phyloP scores from a whole-genome alignment of 2,113 vertebrate species.

The Ictalurus punctatus region DNA sequence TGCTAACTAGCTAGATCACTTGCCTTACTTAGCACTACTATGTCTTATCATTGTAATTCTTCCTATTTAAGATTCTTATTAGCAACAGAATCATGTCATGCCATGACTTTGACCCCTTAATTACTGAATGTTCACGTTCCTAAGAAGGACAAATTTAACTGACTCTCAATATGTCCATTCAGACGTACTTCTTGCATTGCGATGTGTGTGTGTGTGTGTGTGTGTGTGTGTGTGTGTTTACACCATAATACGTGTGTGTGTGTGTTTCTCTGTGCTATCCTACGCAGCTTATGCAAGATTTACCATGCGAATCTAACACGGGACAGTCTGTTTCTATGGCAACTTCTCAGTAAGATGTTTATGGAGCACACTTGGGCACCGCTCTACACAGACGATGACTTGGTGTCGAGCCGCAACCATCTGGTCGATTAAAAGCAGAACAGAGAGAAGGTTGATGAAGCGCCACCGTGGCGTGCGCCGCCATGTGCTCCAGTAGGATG shows the following conservation, averaged over 20 bases:
- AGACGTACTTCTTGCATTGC: neutral
- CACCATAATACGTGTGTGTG: neutral
- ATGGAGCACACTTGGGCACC: slow-evolving; percentile 22
- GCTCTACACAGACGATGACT: slow-evolving; percentile 35
- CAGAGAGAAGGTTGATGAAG: slow-evolving; percentile 1
- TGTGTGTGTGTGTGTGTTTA: neutral
- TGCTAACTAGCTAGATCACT: neutral
- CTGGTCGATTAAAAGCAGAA: slow-evolving; percentile 23
- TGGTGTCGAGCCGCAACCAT: slow-evolving; percentile 42
- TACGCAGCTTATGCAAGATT: neutral
- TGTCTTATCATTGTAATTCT: neutral
- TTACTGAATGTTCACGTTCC: neutral
- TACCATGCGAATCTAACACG: slow-evolving; percentile 45
- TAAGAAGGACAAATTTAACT: neutral
- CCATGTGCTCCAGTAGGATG: neutral
- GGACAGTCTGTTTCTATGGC: slow-evolving; percentile 59
- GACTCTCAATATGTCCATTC: neutral
- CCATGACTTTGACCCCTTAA: neutral
- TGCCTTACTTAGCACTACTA: neutral
- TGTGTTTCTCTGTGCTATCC: neutral
- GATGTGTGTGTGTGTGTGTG: neutral
- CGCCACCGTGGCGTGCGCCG: neutral
- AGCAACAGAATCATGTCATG: neutral
- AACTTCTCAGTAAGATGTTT: slow-evolving; percentile 55
- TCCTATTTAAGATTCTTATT: neutral